Percentiles rank a stretch among this genome's conserved stretches.
Conservation (phyloP, 2,888 invertebrate genomes). For the Coelopa pilipes region DNA sequence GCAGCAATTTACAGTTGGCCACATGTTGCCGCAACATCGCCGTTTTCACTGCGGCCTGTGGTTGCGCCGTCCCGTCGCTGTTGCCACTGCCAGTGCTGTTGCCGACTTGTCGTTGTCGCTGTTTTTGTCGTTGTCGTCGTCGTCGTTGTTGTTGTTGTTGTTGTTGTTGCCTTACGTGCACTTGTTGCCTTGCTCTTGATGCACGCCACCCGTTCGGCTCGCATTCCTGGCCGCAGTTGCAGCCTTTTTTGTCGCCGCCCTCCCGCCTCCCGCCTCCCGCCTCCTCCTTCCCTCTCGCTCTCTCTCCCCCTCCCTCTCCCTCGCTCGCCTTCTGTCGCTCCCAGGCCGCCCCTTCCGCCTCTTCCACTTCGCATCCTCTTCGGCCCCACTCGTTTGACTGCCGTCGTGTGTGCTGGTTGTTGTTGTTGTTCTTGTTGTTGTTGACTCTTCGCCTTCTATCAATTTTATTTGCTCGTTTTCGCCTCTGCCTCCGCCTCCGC, state of each 20-base stretch:
- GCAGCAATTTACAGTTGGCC: slow-evolving; percentile 56
- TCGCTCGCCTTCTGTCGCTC: too few relatives aligned
- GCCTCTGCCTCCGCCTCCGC: slow-evolving; percentile 17
- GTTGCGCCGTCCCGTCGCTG: slow-evolving; percentile 45
- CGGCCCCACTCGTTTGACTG: too few relatives aligned
- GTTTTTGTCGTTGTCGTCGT: slow-evolving; percentile 33
- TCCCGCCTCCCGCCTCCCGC: too few relatives aligned
- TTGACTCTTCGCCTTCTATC: slow-evolving; percentile 28
- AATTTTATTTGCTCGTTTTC: slow-evolving; percentile 28
- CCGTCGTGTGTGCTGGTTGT: slow-evolving; percentile 28
- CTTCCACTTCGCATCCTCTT: too few relatives aligned
- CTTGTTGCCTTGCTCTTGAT: slow-evolving; percentile 48
- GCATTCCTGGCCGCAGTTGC: slow-evolving; percentile 34
- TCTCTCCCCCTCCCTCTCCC: too few relatives aligned
- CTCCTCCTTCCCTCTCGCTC: too few relatives aligned
- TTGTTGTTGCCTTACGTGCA: slow-evolving; percentile 38
- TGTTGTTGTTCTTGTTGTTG: slow-evolving; percentile 33
- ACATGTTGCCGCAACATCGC: neutral
- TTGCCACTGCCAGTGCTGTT: slow-evolving; percentile 36
- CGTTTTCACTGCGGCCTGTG: neutral
- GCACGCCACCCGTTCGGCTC: slow-evolving; percentile 42
- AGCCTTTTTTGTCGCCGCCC: neutral
- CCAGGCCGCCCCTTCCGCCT: too few relatives aligned
- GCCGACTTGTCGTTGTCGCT: slow-evolving; percentile 36
- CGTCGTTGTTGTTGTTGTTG: slow-evolving; percentile 5